A percentile compares a stretch with the other conserved stretches of the same genome.
phyloP scores from a whole-genome alignment of 2,113 vertebrate genomes.

The Spea multiplicata region DNA sequence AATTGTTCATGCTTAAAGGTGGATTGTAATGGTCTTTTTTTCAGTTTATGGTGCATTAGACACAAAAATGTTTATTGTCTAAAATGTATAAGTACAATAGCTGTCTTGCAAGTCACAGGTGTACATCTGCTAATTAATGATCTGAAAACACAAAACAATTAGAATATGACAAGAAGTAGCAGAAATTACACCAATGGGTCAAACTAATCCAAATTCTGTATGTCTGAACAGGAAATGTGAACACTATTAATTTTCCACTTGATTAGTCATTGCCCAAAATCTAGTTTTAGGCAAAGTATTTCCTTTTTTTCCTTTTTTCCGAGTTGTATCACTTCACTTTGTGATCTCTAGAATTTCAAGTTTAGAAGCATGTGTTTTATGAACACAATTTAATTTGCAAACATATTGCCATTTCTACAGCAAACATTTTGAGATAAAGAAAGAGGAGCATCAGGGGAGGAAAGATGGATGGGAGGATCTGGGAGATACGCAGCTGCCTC shows the following conservation, averaged over 20 bases:
- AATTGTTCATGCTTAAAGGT: neutral
- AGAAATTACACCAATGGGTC: conserved; percentile 15
- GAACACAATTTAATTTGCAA: too few species aligned
- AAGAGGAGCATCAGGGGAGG: too few species aligned
- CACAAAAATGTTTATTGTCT: conserved; percentile 4
- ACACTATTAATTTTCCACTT: conserved; percentile 21
- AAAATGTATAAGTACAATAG: neutral
- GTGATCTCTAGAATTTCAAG: too few species aligned
- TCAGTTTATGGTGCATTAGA: conserved; percentile 9
- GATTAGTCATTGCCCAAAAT: neutral
- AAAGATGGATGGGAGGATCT: too few species aligned
- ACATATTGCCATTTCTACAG: too few species aligned
- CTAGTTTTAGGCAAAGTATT: too few species aligned
- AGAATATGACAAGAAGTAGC: conserved; percentile 10
- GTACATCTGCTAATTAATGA: conserved; percentile 31
- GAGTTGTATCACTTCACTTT: too few species aligned
- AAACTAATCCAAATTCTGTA: neutral
- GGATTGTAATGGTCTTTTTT: neutral
- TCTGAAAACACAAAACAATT: neutral
- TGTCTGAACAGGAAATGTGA: neutral
- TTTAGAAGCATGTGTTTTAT: too few species aligned
- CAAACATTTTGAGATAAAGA: too few species aligned
- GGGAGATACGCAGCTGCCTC: too few species aligned
- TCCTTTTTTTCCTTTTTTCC: too few species aligned
- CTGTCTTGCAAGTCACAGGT: conserved; percentile 4